Evolutionary conservation across 2,888 invertebrate species (phyloP).

Genomic region (Platerodrilus igneus): DNA sequence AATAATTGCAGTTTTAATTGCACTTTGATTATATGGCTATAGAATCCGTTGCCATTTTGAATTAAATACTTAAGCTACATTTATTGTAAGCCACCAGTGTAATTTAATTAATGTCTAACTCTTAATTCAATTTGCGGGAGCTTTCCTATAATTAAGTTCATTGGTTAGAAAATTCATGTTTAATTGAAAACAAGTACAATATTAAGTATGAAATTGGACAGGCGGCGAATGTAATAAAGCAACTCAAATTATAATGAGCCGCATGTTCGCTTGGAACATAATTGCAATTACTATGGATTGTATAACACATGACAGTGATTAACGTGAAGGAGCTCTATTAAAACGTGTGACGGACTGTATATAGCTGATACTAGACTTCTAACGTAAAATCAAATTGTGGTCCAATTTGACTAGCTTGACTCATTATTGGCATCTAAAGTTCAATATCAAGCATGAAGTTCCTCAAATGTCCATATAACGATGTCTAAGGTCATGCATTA

Average conservation of each 20-base stretch:
- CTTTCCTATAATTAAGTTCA: too few species aligned
- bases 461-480: too few species aligned
- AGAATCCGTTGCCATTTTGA: slow-evolving; percentile 16
- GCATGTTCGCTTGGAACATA: slow-evolving; percentile 21
- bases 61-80: slow-evolving; percentile 12
- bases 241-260: slow-evolving; percentile 11
- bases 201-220: too few species aligned
- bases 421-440: slow-evolving; percentile 28
- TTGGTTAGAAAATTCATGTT: too few species aligned
- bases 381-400: slow-evolving; percentile 29
- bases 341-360: slow-evolving; percentile 24
- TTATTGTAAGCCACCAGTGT: slow-evolving; percentile 11
- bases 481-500: too few species aligned
- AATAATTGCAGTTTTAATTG: slow-evolving; percentile 33
- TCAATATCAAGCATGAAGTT: too few species aligned
- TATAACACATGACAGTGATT: slow-evolving; percentile 27
- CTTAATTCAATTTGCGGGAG: too few species aligned
- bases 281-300: slow-evolving; percentile 25
- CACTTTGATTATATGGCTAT: slow-evolving; percentile 28
- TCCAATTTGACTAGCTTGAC: slow-evolving; percentile 25
- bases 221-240: slow-evolving; percentile 3
- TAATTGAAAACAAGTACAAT: too few species aligned
- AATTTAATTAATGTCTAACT: slow-evolving; percentile 16
- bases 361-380: slow-evolving; percentile 27
- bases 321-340: slow-evolving; percentile 24